phyloP scores from a whole-genome alignment of 35 echinoderm and acorn worm species.

The Holothuria glaberrima region DNA sequence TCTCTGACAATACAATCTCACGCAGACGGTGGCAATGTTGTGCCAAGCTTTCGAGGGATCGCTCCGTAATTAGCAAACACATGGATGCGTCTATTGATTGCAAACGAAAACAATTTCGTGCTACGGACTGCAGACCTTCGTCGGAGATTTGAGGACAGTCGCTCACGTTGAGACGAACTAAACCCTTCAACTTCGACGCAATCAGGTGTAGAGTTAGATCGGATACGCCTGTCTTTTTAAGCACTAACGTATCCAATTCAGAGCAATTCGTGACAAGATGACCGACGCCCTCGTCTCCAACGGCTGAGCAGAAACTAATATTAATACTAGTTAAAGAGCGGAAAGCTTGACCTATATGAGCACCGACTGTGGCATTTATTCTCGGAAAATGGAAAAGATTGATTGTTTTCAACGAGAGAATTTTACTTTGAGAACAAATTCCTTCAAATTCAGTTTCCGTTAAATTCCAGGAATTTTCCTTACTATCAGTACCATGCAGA shows the following conservation, averaged over 20 bases:
- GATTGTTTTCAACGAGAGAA: too few relatives aligned
- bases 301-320: slow-evolving; percentile 1
- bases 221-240: slow-evolving; percentile 2
- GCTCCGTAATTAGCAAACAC: slow-evolving; percentile 29
- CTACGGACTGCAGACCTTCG: neutral
- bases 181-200: neutral
- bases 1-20: slow-evolving; percentile 23
- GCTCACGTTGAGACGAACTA: neutral
- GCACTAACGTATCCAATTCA: neutral
- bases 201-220: slow-evolving; percentile 5
- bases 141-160: slow-evolving; percentile 27
- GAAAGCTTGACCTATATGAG: too few relatives aligned
- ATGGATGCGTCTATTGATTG: slow-evolving; percentile 44
- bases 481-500: too few relatives aligned
- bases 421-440: too few relatives aligned
- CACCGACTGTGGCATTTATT: too few relatives aligned
- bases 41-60: neutral
- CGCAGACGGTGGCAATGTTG: slow-evolving; percentile 11
- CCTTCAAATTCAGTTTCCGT: too few relatives aligned
- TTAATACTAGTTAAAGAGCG: too few relatives aligned
- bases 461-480: too few relatives aligned
- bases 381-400: too few relatives aligned
- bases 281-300: slow-evolving; percentile 9
- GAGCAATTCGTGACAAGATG: neutral
- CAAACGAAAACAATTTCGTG: slow-evolving; percentile 12